A percentile compares a stretch with the other conserved stretches of the same genome.
These are phyloP conservation scores for Phrixothrix hirtus DNA, from an alignment of 2,888 invertebrate genomes.

Conservation along the genomic window DNA sequence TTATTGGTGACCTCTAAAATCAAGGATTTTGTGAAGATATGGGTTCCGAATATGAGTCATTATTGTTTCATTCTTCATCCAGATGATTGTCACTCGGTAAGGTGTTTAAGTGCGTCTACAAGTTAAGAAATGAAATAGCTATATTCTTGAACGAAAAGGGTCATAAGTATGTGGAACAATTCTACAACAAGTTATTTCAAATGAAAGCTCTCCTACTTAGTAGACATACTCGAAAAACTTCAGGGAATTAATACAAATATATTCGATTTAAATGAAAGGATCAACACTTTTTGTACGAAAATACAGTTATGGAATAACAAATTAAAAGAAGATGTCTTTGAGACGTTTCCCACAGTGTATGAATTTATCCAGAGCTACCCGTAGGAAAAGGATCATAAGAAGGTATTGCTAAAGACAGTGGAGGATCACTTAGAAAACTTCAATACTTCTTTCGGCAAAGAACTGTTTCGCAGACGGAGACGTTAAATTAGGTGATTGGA, in stretches of 20 bases:
- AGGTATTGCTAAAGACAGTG: too few species aligned
- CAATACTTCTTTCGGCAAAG: too few species aligned
- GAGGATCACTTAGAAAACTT: too few species aligned
- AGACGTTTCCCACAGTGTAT: background rate
- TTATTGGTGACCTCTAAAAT: constrained; percentile 1
- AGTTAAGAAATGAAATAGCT: constrained; percentile 6
- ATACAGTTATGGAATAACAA: constrained; percentile 11
- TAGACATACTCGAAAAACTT: constrained; percentile 12
- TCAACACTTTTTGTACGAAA: too few species aligned
- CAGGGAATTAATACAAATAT: constrained; percentile 2
- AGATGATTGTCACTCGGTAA: too few species aligned
- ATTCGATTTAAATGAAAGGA: too few species aligned
- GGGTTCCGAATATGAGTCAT: constrained; percentile 4
- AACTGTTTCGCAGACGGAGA: too few species aligned
- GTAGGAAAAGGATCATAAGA: background rate
- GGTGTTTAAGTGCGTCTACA: constrained; percentile 1
- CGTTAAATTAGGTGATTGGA: constrained; percentile 4
- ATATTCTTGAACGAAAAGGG: background rate
- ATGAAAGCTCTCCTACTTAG: too few species aligned
- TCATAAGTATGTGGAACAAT: too few species aligned
- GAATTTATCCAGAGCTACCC: background rate
- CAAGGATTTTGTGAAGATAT: constrained; percentile 5
- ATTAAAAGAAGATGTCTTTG: constrained; percentile 3
- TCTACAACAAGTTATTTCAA: too few species aligned
- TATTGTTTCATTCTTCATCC: too few species aligned